Evolutionary conservation across 2,113 vertebrate species (phyloP).

Genomic region (Rhadina sibilatrix): DNA sequence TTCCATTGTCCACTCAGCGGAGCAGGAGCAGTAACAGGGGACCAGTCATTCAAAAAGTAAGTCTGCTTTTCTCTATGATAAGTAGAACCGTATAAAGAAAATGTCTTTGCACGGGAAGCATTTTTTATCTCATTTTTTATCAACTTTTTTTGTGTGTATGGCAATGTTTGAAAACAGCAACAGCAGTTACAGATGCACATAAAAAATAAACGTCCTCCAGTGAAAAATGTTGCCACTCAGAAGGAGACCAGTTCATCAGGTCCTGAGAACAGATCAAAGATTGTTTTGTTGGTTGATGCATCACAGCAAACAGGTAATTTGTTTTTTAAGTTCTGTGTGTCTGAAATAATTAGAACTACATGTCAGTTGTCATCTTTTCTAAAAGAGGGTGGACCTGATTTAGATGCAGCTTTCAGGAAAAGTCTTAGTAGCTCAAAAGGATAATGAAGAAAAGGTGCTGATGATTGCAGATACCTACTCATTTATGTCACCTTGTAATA

Average conservation of each 20-base stretch:
- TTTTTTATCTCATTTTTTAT: neutral
- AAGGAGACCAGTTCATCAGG: conserved; percentile 92
- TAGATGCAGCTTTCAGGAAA: neutral
- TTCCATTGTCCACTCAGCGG: conserved; percentile 79
- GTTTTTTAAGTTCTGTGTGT: neutral
- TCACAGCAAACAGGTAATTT: conserved; percentile 93
- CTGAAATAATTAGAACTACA: neutral
- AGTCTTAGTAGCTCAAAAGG: neutral
- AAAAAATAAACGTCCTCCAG: conserved; percentile 86
- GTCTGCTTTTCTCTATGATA: neutral
- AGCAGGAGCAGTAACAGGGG: conserved; percentile 82
- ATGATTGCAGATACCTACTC: neutral
- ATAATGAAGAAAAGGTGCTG: neutral
- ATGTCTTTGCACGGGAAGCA: neutral
- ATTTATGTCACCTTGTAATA: neutral
- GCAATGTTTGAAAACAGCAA: conserved; percentile 46
- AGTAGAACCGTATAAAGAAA: neutral
- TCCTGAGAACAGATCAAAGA: conserved; percentile 88
- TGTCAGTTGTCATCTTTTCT: neutral
- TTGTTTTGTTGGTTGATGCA: conserved; percentile 92
- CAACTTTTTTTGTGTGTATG: neutral
- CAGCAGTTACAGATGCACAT: conserved; percentile 79
- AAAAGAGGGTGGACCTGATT: neutral
- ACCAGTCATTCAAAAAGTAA: conserved; percentile 84
- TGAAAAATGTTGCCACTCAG: conserved; percentile 91